Evolutionary conservation across 2,797 vertebrate species (phyloP), one percentile per base, ranked within the genome.

Genomic region (Myotis planiceps): DNA sequence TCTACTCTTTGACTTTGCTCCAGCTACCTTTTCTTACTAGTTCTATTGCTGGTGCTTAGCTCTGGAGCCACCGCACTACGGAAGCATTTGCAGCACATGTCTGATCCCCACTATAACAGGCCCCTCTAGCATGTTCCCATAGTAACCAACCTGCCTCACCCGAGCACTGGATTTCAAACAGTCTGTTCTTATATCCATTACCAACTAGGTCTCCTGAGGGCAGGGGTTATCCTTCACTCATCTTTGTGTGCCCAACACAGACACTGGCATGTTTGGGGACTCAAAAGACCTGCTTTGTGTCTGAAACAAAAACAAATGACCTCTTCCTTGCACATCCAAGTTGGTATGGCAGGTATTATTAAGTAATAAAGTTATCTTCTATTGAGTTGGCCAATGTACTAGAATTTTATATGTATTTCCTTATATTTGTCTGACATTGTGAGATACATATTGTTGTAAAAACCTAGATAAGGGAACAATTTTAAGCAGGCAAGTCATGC

Each of bases 401-500:
- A 29, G 32, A 16, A 51, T 5, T 68, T 82, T 39, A 37, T 42
- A 21, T 25, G 32, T 1, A 47, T 37, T 5, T 34, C 49, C 25
- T 92, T 72, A 72, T 14, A 42, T 79, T 76, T 29, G 8, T 75
- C 21, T 47, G 12, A 80, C 69, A 55, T 19, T 8, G 16, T 19
- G 49, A 37, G 45, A 78, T 1, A 19, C 39, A 37, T 6, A 39
- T 3, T 12, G 25, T 5, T 13, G 5, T 60, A 23, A 53, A 3
- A 3, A 13, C 14, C 9, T 25, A 3, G 47, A 39, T 3, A 6
- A 76, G 7, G 37, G 19, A 58, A 39, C 1, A 32, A 14, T 29
- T 45, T 37, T 13, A 42, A 53, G 49, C n/a, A 5, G 10, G n/a
- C 42, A 37, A 34, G 19, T 10, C 18, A 74, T 0, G 0, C 2